Base-by-base conservation (phyloP, 2,797 vertebrate genomes). In the Galaxias olidus region DNA sequence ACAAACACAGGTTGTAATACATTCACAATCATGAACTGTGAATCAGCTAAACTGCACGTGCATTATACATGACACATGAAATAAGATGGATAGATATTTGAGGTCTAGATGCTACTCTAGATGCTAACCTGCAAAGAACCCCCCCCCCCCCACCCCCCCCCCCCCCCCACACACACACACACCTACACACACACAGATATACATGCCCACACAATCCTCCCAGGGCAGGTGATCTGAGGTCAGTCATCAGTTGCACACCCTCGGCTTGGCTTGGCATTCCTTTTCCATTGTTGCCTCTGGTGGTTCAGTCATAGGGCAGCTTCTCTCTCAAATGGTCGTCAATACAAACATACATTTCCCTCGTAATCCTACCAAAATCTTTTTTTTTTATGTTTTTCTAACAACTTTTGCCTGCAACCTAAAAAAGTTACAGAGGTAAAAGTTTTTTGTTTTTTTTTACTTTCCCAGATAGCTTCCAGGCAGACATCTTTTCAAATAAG, bases 131-230 rank as follows among this genome's bases (percentile, higher is more conserved):
- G n/a, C n/a, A n/a, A n/a, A n/a, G n/a, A n/a, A n/a, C n/a, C n/a
- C n/a, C n/a, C n/a, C n/a, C n/a, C n/a, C n/a, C n/a, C n/a, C n/a
- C n/a, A n/a, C n/a, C n/a, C n/a, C n/a, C n/a, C n/a, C n/a, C n/a
- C n/a, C 53, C 9, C 45, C 9, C 19, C 20, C 40, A 52, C 42
- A 73, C 60, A 52, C 15, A n/a, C 46, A 54, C n/a, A 48, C 10
- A 9, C 10, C 10, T 10, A 46, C 45, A 47, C 46, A 47, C 46
- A 12, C 46, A 47, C 46, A 47, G 9, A 47, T 10, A 47, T 10
- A 12, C 14, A 47, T 4, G 12, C 46, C 8, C 14, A 46, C 0
- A 14, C 45, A n/a, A 41, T 40, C 14, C 46, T 49, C 44, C 8
- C 45, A 48, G 46, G 59, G n/a, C 20, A 20, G 20, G 20, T n/a